These are phyloP conservation scores for Acronicta alni DNA, from an alignment of 2,888 invertebrate species.

Conservation along the genomic window DNA sequence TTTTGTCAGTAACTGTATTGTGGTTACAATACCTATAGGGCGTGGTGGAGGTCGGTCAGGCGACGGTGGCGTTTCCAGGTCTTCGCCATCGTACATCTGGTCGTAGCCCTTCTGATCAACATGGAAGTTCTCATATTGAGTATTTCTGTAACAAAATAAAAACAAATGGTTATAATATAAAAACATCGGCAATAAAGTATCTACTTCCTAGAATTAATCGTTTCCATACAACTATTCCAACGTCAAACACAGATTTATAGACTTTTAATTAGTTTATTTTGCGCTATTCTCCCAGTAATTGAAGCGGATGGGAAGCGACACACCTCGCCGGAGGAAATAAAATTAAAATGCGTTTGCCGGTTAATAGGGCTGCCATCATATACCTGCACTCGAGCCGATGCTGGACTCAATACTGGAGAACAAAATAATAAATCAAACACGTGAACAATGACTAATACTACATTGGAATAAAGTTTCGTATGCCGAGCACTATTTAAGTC, in stretches of 20 bases:
- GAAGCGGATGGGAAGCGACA: constrained; percentile 64
- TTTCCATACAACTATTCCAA: constrained; percentile 7
- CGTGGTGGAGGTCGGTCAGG: constrained; percentile 95
- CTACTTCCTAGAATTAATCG: constrained; percentile 3
- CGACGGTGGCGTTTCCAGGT: constrained; percentile 94
- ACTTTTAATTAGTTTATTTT: constrained; percentile 57
- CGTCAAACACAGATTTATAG: constrained; percentile 39
- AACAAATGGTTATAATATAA: background rate
- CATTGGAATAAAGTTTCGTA: no score
- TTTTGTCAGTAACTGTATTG: no score
- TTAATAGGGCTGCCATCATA: constrained; percentile 54
- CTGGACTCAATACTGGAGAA: constrained; percentile 1
- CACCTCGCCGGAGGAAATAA: constrained; percentile 68
- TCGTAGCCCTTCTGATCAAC: constrained; percentile 89
- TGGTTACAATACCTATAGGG: constrained; percentile 88
- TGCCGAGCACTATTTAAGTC: no score
- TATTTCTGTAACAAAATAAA: constrained; percentile 85
- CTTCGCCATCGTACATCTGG: constrained; percentile 91
- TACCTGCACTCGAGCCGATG: constrained; percentile 55
- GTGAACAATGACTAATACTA: no score
- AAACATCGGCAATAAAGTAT: background rate
- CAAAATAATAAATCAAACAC: constrained; percentile 10
- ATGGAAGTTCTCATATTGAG: constrained; percentile 91
- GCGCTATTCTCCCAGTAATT: constrained; percentile 68
- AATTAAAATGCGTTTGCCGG: constrained; percentile 76